Evolutionary conservation across 2,888 invertebrate genomes (phyloP), one percentile per base, ranked within the genome.

Genomic region (Xestia rhomboidea): DNA sequence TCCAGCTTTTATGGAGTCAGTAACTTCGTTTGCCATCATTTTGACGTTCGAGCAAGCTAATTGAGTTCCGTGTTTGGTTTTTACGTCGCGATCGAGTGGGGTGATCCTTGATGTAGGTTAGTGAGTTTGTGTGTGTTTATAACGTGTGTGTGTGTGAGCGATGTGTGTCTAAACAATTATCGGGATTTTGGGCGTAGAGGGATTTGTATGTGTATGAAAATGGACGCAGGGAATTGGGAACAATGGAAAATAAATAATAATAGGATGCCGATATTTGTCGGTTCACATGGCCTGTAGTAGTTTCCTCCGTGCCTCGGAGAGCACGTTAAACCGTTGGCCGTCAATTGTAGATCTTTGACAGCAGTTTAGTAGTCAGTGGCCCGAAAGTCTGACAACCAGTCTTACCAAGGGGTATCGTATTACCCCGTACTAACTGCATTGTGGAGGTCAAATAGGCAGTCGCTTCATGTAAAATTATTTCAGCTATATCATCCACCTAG

Each of bases 51-150:
- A 69, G 44, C 49, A 2, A 34, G 62, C 72, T 69, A 80, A 82
- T 83, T 72, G 49, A 62, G 72, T 72, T 72, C 44, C 66, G n/a
- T 68, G 80, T 82, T 83, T 76, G 76, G 72, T 83, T 83, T 82
- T 82, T 80, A 46, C 66, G 71, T 66, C 62, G 21, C 66, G n/a
- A 10, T 79, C 76, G 69, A 83, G 60, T 69, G 62, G 71, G 49
- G 41, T 80, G 66, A 73, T 83, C 80, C 57, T 13, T 46, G 62
- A 72, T 69, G 46, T 62, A 15, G 64, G 60, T 27, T 68, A 24
- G 11, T 34, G 41, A 0, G n/a, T 1, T 34, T 60, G 38, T 77
- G 67, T 57, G 49, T 66, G 57, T 66, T 51, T 49, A n/a, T 11
- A 34, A 44, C 15, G 21, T 30, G 51, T 63, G 24, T 41, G 10